Evolutionary conservation across 2,797 vertebrate genomes (phyloP).

Genomic region (Spatula versicolor): DNA sequence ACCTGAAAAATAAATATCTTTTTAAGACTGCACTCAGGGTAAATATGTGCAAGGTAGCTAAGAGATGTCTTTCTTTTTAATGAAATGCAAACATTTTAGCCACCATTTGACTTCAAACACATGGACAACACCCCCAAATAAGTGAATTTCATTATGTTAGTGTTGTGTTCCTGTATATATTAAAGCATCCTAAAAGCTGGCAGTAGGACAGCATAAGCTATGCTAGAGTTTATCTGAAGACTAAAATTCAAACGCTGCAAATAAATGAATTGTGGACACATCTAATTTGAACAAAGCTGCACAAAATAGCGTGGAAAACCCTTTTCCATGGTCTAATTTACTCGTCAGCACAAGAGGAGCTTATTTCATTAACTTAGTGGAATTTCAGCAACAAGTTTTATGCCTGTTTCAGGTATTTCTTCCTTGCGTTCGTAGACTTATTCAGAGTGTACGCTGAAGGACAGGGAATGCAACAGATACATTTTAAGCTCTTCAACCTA

Average conservation of each 20-base stretch:
- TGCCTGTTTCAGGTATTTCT: not conserved
- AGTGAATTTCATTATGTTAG: not conserved
- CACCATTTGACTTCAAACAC: conserved; percentile 11
- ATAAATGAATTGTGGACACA: not conserved
- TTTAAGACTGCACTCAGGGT: not conserved
- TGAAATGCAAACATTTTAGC: conserved; percentile 20
- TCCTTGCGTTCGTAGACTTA: not conserved
- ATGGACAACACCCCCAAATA: conserved; percentile 32
- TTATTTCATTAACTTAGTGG: conserved; percentile 27
- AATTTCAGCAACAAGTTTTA: not conserved
- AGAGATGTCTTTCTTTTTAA: not conserved
- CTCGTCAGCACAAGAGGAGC: not conserved
- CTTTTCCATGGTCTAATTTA: not conserved
- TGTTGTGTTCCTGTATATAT: not conserved
- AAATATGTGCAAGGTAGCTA: not conserved
- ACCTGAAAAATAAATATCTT: not conserved
- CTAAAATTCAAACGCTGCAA: conserved; percentile 10
- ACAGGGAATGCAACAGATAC: not conserved
- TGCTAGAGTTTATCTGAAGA: not conserved
- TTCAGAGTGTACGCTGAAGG: not conserved
- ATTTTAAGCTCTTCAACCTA: conserved; percentile 26
- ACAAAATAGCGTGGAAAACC: not conserved
- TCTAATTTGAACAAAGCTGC: conserved; percentile 32
- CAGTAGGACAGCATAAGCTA: conserved; percentile 6
- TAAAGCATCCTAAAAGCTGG: not conserved